Base-by-base conservation (phyloP, 2,888 invertebrate species). In the Drosophila emarginata region DNA sequence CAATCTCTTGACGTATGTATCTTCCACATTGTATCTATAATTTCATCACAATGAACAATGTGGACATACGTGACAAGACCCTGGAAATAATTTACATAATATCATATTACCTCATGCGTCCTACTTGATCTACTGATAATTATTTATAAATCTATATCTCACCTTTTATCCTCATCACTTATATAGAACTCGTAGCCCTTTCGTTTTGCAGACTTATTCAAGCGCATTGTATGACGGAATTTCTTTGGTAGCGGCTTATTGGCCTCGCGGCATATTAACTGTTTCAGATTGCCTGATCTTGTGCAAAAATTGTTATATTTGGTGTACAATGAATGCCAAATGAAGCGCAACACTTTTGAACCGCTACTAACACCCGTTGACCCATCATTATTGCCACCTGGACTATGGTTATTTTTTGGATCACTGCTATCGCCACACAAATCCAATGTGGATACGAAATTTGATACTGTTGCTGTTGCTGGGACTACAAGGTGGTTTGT, bases 91-190 rank as follows among this genome's bases (percentile, higher is more conserved):
- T 36, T 32, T 15, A 53, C 18, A 36, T 36, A 32, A 54, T 54
- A 4, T 12, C 6, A 5, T 12, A 36, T 32, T 12, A 54, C 14
- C 28, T 54, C 12, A 18, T 18, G 12, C 6, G 21, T 4, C 21
- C 11, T 4, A 4, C 6, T n/a, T n/a, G n/a, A 1, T 2, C 11
- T 12, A 12, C 18, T 21, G 50, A 50, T 21, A 50, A 21, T 12
- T 12, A 12, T 21, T 50, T 14, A 11, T 12, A 21, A 50, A 50
- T 11, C 15, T 5, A 12, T 11, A 12, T 36, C 84, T 85, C 63
- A 84, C 90, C 90, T 87, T 77, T 78, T 85, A 65, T 90, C 90
- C 75, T 90, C 90, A 77, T 90, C 90, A 64, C 85, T 90, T 3
- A 90, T 68, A 70, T 89, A 90, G 65, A 69, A 89, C 51, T 82